Evolutionary conservation across 2,113 vertebrate genomes (phyloP).

Genomic region (Toxotes chatareus): DNA sequence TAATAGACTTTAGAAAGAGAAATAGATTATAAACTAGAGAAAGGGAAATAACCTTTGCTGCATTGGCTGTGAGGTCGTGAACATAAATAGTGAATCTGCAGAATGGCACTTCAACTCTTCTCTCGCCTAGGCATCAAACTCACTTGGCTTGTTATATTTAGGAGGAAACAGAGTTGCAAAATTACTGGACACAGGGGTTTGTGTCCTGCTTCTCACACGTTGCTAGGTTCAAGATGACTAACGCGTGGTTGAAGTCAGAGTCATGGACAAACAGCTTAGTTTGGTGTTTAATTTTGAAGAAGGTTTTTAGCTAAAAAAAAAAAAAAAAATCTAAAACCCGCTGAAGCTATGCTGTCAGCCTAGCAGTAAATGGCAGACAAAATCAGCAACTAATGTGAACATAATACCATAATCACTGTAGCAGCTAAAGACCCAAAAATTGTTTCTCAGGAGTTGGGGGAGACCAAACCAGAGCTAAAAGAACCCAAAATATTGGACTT

Average conservation of each 20-base stretch:
- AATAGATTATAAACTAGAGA: constrained; percentile 29
- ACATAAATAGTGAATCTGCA: constrained; percentile 9
- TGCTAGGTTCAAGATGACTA: too few species aligned
- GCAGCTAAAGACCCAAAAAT: not conserved
- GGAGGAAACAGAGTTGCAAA: not conserved
- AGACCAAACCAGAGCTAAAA: too few species aligned
- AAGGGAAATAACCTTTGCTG: constrained; percentile 32
- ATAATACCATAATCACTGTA: not conserved
- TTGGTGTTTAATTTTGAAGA: too few species aligned
- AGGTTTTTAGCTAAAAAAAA: too few species aligned
- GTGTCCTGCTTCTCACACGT: not conserved
- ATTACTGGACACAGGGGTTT: not conserved
- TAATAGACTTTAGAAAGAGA: constrained; percentile 40
- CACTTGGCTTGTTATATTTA: not conserved
- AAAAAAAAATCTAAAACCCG: too few species aligned
- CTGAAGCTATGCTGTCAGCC: too few species aligned
- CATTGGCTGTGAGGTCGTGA: constrained; percentile 17
- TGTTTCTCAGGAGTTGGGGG: too few species aligned
- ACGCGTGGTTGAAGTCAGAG: too few species aligned
- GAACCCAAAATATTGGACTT: not conserved
- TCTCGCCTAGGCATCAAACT: not conserved
- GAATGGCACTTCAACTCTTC: not conserved
- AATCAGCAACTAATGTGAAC: not conserved
- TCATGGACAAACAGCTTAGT: too few species aligned
- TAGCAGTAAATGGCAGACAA: not conserved